These are phyloP conservation scores for Acromyrmex charruanus DNA, from an alignment of 1,140 invertebrate species.

Conservation along the genomic window DNA sequence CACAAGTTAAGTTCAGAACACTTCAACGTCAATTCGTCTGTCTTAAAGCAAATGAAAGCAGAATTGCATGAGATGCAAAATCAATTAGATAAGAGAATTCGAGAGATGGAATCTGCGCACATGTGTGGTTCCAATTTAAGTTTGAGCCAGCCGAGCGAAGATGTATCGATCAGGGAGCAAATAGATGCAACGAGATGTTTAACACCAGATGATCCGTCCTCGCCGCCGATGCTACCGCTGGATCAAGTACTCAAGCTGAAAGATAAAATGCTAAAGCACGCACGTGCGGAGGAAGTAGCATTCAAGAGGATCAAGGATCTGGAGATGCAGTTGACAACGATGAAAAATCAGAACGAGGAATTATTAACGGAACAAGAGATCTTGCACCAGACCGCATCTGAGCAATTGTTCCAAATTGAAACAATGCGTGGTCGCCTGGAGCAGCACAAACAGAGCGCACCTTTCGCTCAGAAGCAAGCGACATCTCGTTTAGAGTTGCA, in stretches of 20 bases:
- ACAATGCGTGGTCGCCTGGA: slow-evolving; percentile 92
- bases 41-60: slow-evolving; percentile 86
- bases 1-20: slow-evolving; percentile 87
- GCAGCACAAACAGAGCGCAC: slow-evolving; percentile 91
- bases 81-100: slow-evolving; percentile 89
- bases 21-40: slow-evolving; percentile 86
- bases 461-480: slow-evolving; percentile 90
- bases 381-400: slow-evolving; percentile 92
- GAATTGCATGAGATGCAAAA: slow-evolving; percentile 88
- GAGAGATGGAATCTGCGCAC: slow-evolving; percentile 90
- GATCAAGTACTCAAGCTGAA: slow-evolving; percentile 88
- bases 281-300: slow-evolving; percentile 91
- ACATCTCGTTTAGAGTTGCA: slow-evolving; percentile 90
- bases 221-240: slow-evolving; percentile 85
- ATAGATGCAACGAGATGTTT: slow-evolving; percentile 84
- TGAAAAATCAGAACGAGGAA: slow-evolving; percentile 90
- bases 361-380: slow-evolving; percentile 92
- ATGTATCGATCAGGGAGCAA: slow-evolving; percentile 91
- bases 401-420: slow-evolving; percentile 93
- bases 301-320: slow-evolving; percentile 91
- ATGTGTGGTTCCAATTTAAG: slow-evolving; percentile 87
- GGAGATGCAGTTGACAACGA: slow-evolving; percentile 89
- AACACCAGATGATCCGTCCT: slow-evolving; percentile 84
- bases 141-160: slow-evolving; percentile 92
- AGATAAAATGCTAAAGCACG: slow-evolving; percentile 89